Conservation (phyloP, 2,888 invertebrate genomes). For the Caenorhabditis drosophilae region DNA sequence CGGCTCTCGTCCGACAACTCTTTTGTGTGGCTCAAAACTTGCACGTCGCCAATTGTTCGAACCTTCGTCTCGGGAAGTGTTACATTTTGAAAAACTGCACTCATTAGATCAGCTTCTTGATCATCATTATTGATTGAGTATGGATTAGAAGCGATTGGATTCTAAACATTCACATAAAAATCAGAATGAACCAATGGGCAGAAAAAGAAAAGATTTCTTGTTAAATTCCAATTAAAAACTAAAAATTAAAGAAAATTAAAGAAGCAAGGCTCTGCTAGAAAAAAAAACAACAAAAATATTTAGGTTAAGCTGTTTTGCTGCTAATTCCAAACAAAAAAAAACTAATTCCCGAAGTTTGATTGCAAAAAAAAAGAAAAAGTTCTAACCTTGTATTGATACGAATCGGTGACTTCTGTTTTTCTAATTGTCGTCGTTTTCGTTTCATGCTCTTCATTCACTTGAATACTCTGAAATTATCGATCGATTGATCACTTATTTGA, state of each 20-base stretch:
- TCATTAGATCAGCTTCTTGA: conserved; percentile 45
- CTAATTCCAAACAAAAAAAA: conserved; percentile 35
- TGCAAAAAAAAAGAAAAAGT: too few relatives aligned
- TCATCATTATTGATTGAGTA: conserved; percentile 2
- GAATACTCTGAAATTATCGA: conserved; percentile 44
- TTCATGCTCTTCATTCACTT: conserved; percentile 45
- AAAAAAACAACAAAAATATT: not conserved
- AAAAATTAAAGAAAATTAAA: not conserved
- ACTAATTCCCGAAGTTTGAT: too few relatives aligned
- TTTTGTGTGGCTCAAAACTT: conserved; percentile 12
- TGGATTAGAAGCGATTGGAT: conserved; percentile 5
- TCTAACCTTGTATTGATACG: conserved; percentile 37
- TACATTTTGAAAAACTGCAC: conserved; percentile 43
- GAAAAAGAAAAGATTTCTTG: too few relatives aligned
- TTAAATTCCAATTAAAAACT: too few relatives aligned
- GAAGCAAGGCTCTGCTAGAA: conserved; percentile 1
- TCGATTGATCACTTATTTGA: too few relatives aligned
- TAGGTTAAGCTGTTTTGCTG: not conserved
- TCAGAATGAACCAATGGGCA: too few relatives aligned
- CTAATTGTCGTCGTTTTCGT: conserved; percentile 15
- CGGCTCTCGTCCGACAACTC: conserved; percentile 15
- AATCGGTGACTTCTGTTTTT: not conserved
- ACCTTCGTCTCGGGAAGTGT: conserved; percentile 23
- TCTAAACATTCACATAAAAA: too few relatives aligned
- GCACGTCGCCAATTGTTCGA: conserved; percentile 5